These are phyloP conservation scores for Desoria tigrina DNA, from an alignment of 2,888 invertebrate species.

Conservation along the genomic window DNA sequence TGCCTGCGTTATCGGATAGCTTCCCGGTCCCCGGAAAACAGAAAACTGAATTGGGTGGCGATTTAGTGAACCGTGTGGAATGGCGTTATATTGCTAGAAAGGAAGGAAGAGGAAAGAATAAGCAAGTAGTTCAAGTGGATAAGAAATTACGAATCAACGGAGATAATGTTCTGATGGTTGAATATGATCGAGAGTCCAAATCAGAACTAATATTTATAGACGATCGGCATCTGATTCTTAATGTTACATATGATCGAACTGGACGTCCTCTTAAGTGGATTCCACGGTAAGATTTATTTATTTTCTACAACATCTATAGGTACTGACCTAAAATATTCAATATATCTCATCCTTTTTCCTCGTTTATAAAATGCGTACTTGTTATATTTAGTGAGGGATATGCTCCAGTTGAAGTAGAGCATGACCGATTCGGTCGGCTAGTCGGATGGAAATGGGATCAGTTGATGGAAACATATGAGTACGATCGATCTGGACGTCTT, in stretches of 20 bases:
- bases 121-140: slow-evolving; percentile 78
- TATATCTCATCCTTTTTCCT: no score
- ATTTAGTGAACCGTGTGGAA: slow-evolving; percentile 88
- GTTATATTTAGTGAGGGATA: slow-evolving; percentile 68
- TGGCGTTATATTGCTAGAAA: slow-evolving; percentile 90
- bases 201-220: slow-evolving; percentile 85
- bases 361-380: not conserved
- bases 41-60: slow-evolving; percentile 83
- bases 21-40: slow-evolving; percentile 90
- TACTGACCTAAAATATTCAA: not conserved
- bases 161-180: slow-evolving; percentile 83
- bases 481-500: slow-evolving; percentile 84
- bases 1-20: slow-evolving; percentile 83
- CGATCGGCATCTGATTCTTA: slow-evolving; percentile 79
- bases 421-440: slow-evolving; percentile 84
- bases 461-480: slow-evolving; percentile 83
- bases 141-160: slow-evolving; percentile 85
- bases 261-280: slow-evolving; percentile 82
- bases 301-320: not conserved
- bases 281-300: slow-evolving; percentile 60
- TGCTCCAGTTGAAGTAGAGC: slow-evolving; percentile 85
- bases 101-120: slow-evolving; percentile 64
- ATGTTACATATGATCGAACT: slow-evolving; percentile 76
- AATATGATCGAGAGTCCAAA: slow-evolving; percentile 84
- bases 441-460: slow-evolving; percentile 92